Base-by-base conservation (phyloP, 2,113 vertebrate genomes). In the Mesoclemmys tuberculata region DNA sequence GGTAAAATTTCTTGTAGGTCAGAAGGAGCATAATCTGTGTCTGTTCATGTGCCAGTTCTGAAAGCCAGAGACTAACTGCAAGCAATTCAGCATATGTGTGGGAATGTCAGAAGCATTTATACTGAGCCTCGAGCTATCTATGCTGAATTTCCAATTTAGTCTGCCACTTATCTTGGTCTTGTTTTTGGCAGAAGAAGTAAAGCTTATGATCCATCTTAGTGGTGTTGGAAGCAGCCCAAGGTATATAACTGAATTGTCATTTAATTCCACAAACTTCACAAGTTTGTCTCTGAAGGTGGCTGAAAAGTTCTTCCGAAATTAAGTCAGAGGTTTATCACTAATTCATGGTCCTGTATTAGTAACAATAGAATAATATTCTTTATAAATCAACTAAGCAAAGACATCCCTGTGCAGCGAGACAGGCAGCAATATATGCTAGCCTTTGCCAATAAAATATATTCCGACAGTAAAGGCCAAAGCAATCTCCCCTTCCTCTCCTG, bases 241-340 rank as follows among this genome's bases (percentile, higher is more conserved):
- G 92, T 92, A 96, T 80, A 61, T 80, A 82, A 87, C 87, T 93
- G 58, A 56, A 84, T 84, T 91, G 82, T 96, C 80, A 85, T 54
- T 49, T 82, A 54, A 26, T 91, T 95, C 90, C 90, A 49, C 92
- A 93, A 95, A 94, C 75, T 94, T 89, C 81, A 80, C 82, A 92
- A 22, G 94, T 82, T n/a, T 74, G 83, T 71, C 55, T n/a, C 75
- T 49, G 48, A 89, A 68, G 31, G 52, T 82, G 48, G 22, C 61
- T 88, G 85, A 82, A 90, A 85, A 96, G 71, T 93, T 93, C 49
- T 92, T 94, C 89, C 81, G 93, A 95, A 97, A 96, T 82, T 88
- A 95, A 84, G 71, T 71, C 49, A 24, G 64, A 80, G 93, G 55
- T 4, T 56, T 51, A 90, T 85, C 68, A 68, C 13, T 71, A 41